Conservation (phyloP, 2,888 invertebrate genomes). For the Melanostoma scalare region DNA sequence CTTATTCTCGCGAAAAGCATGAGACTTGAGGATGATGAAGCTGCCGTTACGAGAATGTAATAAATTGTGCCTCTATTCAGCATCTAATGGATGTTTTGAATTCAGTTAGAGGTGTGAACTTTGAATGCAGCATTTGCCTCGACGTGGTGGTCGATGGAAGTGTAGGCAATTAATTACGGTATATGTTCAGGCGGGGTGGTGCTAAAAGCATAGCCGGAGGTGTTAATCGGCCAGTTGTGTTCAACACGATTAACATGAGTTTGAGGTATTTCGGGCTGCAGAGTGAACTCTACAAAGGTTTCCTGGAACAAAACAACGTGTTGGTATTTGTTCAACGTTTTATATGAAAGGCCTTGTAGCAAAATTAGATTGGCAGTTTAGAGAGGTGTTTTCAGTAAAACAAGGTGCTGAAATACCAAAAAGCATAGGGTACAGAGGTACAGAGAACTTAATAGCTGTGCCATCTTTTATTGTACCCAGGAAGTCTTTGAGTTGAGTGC, state of each 20-base stretch:
- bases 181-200: slow-evolving; percentile 14
- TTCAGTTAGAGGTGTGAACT: slow-evolving; percentile 17
- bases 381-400: too few relatives aligned
- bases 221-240: slow-evolving; percentile 52
- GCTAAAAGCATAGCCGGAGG: slow-evolving; percentile 62
- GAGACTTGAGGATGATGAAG: slow-evolving; percentile 1
- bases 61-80: slow-evolving; percentile 12
- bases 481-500: too few relatives aligned
- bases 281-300: neutral
- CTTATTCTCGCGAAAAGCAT: slow-evolving; percentile 32
- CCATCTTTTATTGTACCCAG: too few relatives aligned
- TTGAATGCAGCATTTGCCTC: neutral
- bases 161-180: slow-evolving; percentile 48
- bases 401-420: too few relatives aligned
- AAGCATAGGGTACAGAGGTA: too few relatives aligned
- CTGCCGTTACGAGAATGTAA: neutral
- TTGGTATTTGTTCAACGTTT: too few relatives aligned
- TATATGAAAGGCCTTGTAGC: too few relatives aligned
- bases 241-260: slow-evolving; percentile 37
- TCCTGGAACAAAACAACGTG: too few relatives aligned
- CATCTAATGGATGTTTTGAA: slow-evolving; percentile 46
- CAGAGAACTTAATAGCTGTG: too few relatives aligned
- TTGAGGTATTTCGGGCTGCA: slow-evolving; percentile 17
- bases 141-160: slow-evolving; percentile 26
- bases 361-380: too few relatives aligned